These are phyloP conservation scores for Drosophila stalkeri DNA, from an alignment of 2,888 invertebrate genomes.

Conservation along the genomic window DNA sequence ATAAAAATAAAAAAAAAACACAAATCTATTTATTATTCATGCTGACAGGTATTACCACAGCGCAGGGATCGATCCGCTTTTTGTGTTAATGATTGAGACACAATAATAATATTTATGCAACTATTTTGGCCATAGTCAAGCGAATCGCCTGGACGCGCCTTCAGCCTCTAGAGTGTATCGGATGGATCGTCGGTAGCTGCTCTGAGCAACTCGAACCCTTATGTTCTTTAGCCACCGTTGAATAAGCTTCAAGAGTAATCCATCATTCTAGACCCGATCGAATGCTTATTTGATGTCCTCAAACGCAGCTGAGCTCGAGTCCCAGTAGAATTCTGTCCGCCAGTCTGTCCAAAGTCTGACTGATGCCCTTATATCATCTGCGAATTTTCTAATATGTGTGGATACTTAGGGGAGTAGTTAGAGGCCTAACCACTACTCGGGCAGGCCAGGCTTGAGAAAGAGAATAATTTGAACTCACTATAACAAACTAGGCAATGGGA, in stretches of 20 bases:
- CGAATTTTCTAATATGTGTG: not conserved
- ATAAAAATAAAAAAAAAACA: too few species aligned
- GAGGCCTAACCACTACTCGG: too few species aligned
- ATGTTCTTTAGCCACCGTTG: not conserved
- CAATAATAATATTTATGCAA: not conserved
- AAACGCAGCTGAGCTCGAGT: conserved; percentile 3
- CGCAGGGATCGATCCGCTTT: not conserved
- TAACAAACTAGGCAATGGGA: too few species aligned
- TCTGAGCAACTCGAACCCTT: not conserved
- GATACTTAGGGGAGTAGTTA: not conserved
- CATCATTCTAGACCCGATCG: conserved; percentile 3
- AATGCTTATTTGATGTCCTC: conserved; percentile 1
- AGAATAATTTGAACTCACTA: too few species aligned
- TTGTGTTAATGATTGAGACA: not conserved
- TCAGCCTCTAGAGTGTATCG: not conserved
- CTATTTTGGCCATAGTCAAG: not conserved
- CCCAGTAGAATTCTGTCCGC: not conserved
- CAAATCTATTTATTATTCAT: too few species aligned
- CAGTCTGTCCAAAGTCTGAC: not conserved
- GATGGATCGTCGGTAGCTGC: not conserved
- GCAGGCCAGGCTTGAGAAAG: too few species aligned
- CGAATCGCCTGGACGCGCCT: not conserved
- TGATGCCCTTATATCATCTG: not conserved
- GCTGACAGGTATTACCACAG: too few species aligned
- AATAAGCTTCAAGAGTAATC: not conserved